Evolutionary conservation across 1,140 invertebrate genomes (phyloP).

Genomic region (Scaptomyza montana): DNA sequence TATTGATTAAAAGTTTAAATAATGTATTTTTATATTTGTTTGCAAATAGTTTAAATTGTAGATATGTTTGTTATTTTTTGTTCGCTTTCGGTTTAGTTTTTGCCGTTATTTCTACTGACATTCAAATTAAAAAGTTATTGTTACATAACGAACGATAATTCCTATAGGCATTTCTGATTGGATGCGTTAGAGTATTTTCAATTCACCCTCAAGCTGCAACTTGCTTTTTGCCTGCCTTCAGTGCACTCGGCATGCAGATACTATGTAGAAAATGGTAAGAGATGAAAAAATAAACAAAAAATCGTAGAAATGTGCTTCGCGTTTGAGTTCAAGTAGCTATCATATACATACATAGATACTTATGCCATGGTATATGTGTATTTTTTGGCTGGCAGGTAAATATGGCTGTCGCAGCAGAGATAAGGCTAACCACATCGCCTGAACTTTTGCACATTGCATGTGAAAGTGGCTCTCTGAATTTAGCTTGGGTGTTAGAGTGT

Average conservation of each 20-base stretch:
- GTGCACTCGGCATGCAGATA: constrained; percentile 5
- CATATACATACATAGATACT: constrained; percentile 32
- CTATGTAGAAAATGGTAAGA: constrained; percentile 14
- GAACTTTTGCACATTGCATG: constrained; percentile 52
- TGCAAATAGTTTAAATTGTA: no score
- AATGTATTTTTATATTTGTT: no score
- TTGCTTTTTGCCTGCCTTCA: no score
- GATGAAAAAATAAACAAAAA: constrained; percentile 30
- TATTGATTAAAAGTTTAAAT: no score
- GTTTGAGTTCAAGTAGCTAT: constrained; percentile 65
- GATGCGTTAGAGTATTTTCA: no score
- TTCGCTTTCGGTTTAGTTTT: no score
- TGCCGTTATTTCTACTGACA: no score
- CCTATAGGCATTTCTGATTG: no score
- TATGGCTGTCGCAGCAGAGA: constrained; percentile 76
- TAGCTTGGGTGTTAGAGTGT: not conserved
- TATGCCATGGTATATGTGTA: constrained; percentile 12
- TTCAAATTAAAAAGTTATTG: no score
- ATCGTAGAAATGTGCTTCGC: constrained; percentile 46
- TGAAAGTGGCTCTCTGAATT: constrained; percentile 13
- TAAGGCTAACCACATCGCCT: constrained; percentile 64
- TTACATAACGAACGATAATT: no score
- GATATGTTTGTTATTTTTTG: no score
- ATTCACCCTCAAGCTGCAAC: no score
- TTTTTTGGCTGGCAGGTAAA: constrained; percentile 71